phyloP scores from a whole-genome alignment of 2,888 invertebrate genomes.

The Cinara cedri region DNA sequence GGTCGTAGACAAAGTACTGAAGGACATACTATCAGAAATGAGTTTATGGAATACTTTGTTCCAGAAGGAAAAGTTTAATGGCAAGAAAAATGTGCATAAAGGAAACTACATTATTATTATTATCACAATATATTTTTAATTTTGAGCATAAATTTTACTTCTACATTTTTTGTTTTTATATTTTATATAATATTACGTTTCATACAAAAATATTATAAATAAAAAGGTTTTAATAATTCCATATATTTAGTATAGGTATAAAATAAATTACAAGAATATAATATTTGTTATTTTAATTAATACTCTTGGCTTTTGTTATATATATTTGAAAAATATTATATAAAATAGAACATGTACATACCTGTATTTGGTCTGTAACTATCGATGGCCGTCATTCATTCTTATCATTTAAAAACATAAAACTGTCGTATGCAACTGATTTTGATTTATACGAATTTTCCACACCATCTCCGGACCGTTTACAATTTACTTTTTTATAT shows the following conservation, averaged over 20 bases:
- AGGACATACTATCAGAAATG: not conserved
- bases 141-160: not conserved
- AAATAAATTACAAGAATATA: not conserved
- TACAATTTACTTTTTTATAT: not conserved
- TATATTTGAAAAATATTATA: too few species aligned
- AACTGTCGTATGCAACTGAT: not conserved
- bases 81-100: not conserved
- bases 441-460: not conserved
- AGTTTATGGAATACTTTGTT: conserved; percentile 4
- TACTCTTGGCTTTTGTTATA: too few species aligned
- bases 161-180: not conserved
- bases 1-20: conserved; percentile 6
- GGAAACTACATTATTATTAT: not conserved
- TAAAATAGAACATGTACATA: too few species aligned
- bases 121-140: not conserved
- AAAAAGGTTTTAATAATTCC: not conserved
- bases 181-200: not conserved
- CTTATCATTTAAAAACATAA: not conserved
- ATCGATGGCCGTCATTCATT: not conserved
- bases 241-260: not conserved
- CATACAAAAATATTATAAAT: not conserved
- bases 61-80: not conserved
- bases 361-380: not conserved
- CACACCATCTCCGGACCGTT: not conserved
- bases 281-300: too few species aligned